Base-by-base conservation (phyloP, 2,113 vertebrate species). In the Hippotragus niger region DNA sequence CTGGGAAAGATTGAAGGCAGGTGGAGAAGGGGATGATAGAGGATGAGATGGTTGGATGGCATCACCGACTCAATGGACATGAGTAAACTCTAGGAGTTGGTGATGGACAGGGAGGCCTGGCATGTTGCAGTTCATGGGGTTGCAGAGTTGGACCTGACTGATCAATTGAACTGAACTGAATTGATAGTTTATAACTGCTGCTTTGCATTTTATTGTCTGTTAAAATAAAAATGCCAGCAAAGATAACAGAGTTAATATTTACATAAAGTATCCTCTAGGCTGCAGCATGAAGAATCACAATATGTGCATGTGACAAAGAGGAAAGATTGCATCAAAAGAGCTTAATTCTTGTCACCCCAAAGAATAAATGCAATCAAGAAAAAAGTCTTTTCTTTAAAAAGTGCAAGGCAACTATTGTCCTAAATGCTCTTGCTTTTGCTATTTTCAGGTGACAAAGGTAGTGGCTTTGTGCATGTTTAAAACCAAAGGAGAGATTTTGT, bases 261-360 rank as follows among this genome's bases (percentile, higher is more conserved):
- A 57, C 86, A 87, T 89, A 94, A 86, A 93, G 57, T 62, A 47
- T 55, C 9, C n/a, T 15, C 1, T 21, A 47, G 88, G 71, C 53
- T 94, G 8, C 45, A 53, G 71, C 76, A 21, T 81, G 80, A 95
- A 55, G 36, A 55, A 82, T 36, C 16, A 92, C 7, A 62, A 84
- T 33, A n/a, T 12, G 1, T 89, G 67, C 2, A 2, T 74, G 78
- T 43, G 83, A 94, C 45, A 29, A 90, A 33, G 21, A 89, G 78
- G 31, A 78, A 76, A 96, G 88, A 89, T 96, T 88, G 52, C 57
- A 93, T 80, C 76, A 80, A 87, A 23, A 87, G 45, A 94, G 21
- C 58, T 92, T 97, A 96, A 88, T 97, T 83, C 21, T 74, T 81
- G 36, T 96, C 83, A 97, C 74, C 76, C 40, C 23, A 84, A 91